Conservation (phyloP, 1,140 invertebrate genomes). For the Coptotermes formosanus region DNA sequence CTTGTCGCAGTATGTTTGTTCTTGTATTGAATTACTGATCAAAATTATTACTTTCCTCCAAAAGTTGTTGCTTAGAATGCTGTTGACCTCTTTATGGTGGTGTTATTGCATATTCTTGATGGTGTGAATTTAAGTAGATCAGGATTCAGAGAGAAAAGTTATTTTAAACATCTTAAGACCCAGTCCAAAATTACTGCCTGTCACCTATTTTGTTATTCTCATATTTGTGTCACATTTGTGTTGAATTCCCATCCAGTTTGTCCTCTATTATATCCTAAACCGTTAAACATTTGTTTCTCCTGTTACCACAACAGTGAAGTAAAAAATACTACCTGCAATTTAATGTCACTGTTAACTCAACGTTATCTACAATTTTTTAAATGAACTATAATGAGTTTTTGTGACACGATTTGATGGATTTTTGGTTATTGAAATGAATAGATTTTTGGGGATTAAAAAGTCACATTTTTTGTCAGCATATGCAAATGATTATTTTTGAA, state of each 20-base stretch:
- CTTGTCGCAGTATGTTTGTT: neutral
- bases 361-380: neutral
- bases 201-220: neutral
- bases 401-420: neutral
- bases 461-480: constrained; percentile 1
- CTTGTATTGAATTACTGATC: neutral
- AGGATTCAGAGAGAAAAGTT: neutral
- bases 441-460: constrained; percentile 21
- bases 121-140: neutral
- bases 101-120: neutral
- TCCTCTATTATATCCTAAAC: neutral
- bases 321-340: neutral
- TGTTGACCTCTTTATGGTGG: neutral
- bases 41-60: neutral
- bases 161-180: neutral
- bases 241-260: neutral
- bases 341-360: neutral
- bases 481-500: constrained; percentile 25
- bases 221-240: neutral
- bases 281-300: neutral
- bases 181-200: neutral
- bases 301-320: neutral
- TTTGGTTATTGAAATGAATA: constrained; percentile 27
- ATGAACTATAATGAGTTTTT: neutral
- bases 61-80: neutral